Percentiles rank a stretch among this genome's conserved stretches.
Evolutionary conservation across 2,888 invertebrate genomes (phyloP).

Genomic region (Drosophila anomalata): DNA sequence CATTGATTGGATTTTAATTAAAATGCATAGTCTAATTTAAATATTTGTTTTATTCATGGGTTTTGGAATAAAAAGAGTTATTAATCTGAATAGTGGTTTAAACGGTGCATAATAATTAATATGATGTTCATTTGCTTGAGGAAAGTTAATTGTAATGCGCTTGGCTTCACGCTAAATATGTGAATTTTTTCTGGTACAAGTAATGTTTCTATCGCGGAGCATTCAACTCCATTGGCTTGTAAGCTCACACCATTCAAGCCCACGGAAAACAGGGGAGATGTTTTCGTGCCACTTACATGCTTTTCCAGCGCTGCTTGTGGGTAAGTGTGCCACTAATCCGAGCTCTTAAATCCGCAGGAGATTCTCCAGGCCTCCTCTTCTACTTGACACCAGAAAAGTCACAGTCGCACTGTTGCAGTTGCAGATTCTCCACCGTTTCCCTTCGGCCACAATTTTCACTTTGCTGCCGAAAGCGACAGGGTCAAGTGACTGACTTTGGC

Average conservation of each 20-base stretch:
- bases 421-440: conserved; percentile 35
- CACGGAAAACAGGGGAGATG: conserved; percentile 11
- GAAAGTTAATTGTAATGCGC: conserved; percentile 28
- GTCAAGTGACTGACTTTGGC: conserved; percentile 26
- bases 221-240: conserved; percentile 26
- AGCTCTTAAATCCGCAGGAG: conserved; percentile 21
- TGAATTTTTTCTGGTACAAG: conserved; percentile 14
- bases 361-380: conserved; percentile 24
- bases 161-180: conserved; percentile 26
- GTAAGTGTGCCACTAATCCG: conserved; percentile 48
- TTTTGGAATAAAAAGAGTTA: neutral
- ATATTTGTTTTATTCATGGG: neutral
- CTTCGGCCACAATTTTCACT: conserved; percentile 61
- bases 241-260: conserved; percentile 23
- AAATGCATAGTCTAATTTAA: neutral
- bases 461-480: conserved; percentile 48
- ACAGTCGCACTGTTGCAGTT: conserved; percentile 6
- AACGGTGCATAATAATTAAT: neutral
- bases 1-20: conserved; percentile 9
- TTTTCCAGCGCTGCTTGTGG: conserved; percentile 19
- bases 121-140: conserved; percentile 5
- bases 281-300: conserved; percentile 39
- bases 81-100: neutral
- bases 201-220: conserved; percentile 29
- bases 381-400: conserved; percentile 43